Base-by-base conservation (phyloP, 2,113 vertebrate species). In the Sprattus sprattus region DNA sequence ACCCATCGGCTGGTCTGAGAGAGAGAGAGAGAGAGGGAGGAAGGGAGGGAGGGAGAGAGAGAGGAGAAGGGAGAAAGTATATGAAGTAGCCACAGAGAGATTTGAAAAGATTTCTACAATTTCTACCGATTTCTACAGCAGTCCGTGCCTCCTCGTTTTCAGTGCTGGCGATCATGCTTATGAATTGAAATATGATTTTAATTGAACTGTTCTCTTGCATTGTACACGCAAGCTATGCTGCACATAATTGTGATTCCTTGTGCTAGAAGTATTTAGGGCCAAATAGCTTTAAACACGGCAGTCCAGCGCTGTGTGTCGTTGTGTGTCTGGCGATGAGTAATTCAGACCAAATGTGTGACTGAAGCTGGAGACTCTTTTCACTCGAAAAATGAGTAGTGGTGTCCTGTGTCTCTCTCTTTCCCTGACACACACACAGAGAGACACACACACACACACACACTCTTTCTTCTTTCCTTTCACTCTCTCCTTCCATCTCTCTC, bases 281-380 rank as follows among this genome's bases (percentile, higher is more conserved):
- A 32, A 32, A 32, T 78, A 2, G 28, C 71, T 78, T 6, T 1
- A 78, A 32, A 4, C 2, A 2, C 71, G 39, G 71, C 15, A 32
- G 71, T 78, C 28, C 32, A 78, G 71, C 22, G 20, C 15, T 39
- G 28, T 32, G 28, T 78, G 71, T 39, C 28, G 13, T 18, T 28
- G 16, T 16, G 28, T 6, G 71, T 78, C 11, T 78, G 28, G 13
- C 13, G 71, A 16, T 28, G 71, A 78, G 71, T 78, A 78, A 78
- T 32, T 32, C 71, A 39, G 71, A 16, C 71, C 71, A 71, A 78
- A 32, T 78, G 71, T 78, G 32, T 28, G 71, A 39, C 71, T 78
- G 71, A 78, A 32, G 71, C 71, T 0, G 71, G 71, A 78, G 71
- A 78, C 89, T 88, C 90, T 89, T 83, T 75, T 82, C 82, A 71